These are phyloP conservation scores for Zaprionus lineosus DNA, from an alignment of 2,888 invertebrate genomes.

Conservation along the genomic window DNA sequence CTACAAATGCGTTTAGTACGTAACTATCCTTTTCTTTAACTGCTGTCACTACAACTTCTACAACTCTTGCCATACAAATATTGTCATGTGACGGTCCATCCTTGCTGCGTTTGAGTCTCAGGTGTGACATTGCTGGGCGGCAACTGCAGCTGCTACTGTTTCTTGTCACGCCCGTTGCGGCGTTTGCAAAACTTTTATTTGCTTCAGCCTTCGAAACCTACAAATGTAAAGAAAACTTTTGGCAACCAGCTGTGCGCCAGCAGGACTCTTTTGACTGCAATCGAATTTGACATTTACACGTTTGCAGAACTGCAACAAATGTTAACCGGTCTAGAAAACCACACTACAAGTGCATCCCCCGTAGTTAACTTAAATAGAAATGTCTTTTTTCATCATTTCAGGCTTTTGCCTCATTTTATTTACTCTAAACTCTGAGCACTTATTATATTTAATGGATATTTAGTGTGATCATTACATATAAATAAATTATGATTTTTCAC, in stretches of 20 bases:
- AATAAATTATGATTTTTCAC: no score
- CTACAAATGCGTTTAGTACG: constrained; percentile 67
- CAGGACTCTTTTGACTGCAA: constrained; percentile 21
- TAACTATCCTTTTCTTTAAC: constrained; percentile 30
- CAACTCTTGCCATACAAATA: no score
- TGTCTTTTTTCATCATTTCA: no score
- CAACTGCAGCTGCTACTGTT: constrained; percentile 30
- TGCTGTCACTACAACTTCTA: no score
- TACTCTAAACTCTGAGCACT: no score
- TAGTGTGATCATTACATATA: no score
- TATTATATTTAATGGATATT: no score
- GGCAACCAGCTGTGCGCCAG: constrained; percentile 14
- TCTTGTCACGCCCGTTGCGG: constrained; percentile 19
- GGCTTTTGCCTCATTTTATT: no score
- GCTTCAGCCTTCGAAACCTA: constrained; percentile 24
- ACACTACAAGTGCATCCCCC: constrained; percentile 20
- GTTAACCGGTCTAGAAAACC: constrained; percentile 18
- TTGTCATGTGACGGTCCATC: no score
- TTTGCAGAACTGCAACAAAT: constrained; percentile 40
- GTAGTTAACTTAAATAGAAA: no score
- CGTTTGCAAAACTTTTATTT: constrained; percentile 60
- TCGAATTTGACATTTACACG: constrained; percentile 58
- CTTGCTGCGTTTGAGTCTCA: constrained; percentile 35
- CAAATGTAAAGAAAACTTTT: constrained; percentile 42
- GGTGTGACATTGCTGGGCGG: constrained; percentile 14